These are phyloP conservation scores for Drosophila bipectinata DNA, from an alignment of 1,140 invertebrate genomes.

Conservation along the genomic window DNA sequence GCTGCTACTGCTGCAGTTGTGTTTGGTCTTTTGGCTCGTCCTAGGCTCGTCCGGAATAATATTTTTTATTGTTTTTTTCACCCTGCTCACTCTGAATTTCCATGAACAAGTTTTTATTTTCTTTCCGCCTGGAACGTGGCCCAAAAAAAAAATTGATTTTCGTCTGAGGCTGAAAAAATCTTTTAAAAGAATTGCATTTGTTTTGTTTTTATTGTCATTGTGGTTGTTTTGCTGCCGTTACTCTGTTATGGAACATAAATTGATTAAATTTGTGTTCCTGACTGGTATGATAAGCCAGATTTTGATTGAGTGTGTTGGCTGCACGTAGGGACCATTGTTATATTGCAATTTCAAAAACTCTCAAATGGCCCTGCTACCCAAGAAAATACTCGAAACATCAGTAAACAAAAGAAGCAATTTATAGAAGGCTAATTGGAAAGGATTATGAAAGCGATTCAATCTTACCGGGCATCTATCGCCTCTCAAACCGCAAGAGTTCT, in stretches of 20 bases:
- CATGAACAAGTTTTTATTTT: conserved; percentile 33
- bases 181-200: conserved; percentile 42
- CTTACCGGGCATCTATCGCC: not conserved
- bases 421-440: not conserved
- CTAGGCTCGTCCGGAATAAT: conserved; percentile 45
- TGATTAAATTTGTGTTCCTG: conserved; percentile 68
- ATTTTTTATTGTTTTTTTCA: conserved; percentile 64
- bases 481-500: not conserved
- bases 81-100: conserved; percentile 33
- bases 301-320: conserved; percentile 3
- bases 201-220: conserved; percentile 3
- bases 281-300: conserved; percentile 55
- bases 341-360: not conserved
- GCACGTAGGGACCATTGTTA: conserved; percentile 1
- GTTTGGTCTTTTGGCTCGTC: conserved; percentile 40
- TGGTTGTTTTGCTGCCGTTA: not conserved
- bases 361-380: not conserved
- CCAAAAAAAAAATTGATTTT: conserved; percentile 63
- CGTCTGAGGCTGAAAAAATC: conserved; percentile 22
- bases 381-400: not conserved
- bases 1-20: conserved; percentile 29
- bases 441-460: not conserved
- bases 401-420: conserved; percentile 1
- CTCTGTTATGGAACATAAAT: conserved; percentile 61
- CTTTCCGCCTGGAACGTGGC: conserved; percentile 32